phyloP scores from a whole-genome alignment of 2,113 vertebrate genomes.

The Mesoclemmys tuberculata region DNA sequence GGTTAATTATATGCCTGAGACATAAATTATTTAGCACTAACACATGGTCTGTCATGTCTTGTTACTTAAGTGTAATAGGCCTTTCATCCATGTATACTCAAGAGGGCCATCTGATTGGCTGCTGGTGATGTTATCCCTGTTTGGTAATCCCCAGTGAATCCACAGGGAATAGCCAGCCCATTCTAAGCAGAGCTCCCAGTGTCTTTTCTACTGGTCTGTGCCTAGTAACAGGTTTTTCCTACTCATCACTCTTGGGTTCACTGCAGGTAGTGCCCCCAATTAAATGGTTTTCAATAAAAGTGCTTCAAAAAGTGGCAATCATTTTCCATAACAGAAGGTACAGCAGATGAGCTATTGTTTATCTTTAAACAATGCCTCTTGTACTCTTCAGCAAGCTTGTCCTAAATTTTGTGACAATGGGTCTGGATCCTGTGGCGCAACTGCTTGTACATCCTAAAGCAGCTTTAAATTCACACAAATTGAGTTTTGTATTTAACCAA shows the following conservation, averaged over 20 bases:
- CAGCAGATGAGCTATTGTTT: constrained; percentile 42
- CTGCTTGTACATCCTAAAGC: background rate
- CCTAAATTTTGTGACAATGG: background rate
- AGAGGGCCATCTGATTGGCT: constrained; percentile 51
- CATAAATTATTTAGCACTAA: constrained; percentile 75
- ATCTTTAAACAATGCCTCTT: background rate
- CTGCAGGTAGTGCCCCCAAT: constrained; percentile 66
- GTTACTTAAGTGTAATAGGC: constrained; percentile 69
- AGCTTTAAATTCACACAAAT: background rate
- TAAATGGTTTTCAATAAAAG: background rate
- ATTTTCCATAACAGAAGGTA: constrained; percentile 49
- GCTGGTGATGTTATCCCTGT: constrained; percentile 71
- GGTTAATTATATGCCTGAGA: constrained; percentile 57
- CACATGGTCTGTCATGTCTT: constrained; percentile 70
- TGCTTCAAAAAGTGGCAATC: background rate
- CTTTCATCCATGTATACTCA: constrained; percentile 65
- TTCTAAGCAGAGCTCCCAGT: background rate
- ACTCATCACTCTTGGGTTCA: constrained; percentile 32
- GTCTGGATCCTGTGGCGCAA: background rate
- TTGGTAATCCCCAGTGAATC: constrained; percentile 54
- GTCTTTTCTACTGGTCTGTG: constrained; percentile 26
- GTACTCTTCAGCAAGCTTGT: background rate
- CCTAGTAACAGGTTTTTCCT: constrained; percentile 32
- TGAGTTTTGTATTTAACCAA: background rate
- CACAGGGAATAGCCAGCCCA: background rate